These are phyloP conservation scores for Conchocele bisecta DNA, from an alignment of 2,888 invertebrate genomes.

Conservation along the genomic window DNA sequence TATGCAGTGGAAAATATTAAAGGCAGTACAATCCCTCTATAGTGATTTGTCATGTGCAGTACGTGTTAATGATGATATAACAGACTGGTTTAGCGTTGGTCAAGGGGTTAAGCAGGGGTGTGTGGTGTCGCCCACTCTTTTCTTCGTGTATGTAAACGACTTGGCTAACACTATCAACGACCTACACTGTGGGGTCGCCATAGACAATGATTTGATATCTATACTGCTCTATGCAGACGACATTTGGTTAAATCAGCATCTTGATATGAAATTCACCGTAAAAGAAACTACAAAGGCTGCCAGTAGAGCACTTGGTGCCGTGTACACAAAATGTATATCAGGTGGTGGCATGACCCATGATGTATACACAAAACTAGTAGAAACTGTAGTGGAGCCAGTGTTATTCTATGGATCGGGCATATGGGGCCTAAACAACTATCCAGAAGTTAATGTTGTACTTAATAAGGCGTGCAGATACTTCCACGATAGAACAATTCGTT, in stretches of 20 bases:
- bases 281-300: slow-evolving; percentile 22
- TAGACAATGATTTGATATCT: slow-evolving; percentile 1
- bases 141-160: slow-evolving; percentile 35
- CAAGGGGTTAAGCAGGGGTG: slow-evolving; percentile 40
- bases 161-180: slow-evolving; percentile 12
- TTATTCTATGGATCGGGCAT: slow-evolving; percentile 10
- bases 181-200: slow-evolving; percentile 4
- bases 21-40: slow-evolving; percentile 33
- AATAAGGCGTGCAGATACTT: slow-evolving; percentile 4
- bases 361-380: slow-evolving; percentile 9
- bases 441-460: background rate
- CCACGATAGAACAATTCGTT: too few relatives aligned
- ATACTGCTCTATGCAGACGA: slow-evolving; percentile 37
- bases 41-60: background rate
- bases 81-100: slow-evolving; percentile 21
- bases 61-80: slow-evolving; percentile 6
- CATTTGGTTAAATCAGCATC: slow-evolving; percentile 21
- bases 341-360: slow-evolving; percentile 1
- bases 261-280: slow-evolving; percentile 12
- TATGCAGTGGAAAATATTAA: slow-evolving; percentile 27
- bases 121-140: slow-evolving; percentile 24
- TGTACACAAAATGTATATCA: slow-evolving; percentile 2
- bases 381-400: slow-evolving; percentile 8
- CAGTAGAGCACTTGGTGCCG: slow-evolving; percentile 16
- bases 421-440: background rate